Evolutionary conservation across 2,888 invertebrate genomes (phyloP).

Genomic region (Kuschelorhynchus macadamiae): DNA sequence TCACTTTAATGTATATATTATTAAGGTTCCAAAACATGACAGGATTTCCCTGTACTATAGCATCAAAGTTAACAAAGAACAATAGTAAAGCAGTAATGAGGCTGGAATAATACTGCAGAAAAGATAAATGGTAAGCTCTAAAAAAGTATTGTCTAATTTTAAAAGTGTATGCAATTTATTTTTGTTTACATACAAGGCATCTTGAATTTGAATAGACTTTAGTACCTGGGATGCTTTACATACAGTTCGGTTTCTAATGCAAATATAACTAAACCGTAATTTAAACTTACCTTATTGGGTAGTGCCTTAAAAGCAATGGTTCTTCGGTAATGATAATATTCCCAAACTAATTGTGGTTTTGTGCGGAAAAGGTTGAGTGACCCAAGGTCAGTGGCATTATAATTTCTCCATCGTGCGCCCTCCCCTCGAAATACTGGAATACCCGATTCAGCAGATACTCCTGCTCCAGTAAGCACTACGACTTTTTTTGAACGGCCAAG

Average conservation of each 20-base stretch:
- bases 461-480: conserved; percentile 92
- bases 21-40: too few species aligned
- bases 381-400: conserved; percentile 77
- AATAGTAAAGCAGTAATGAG: too few species aligned
- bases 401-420: conserved; percentile 87
- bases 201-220: too few species aligned
- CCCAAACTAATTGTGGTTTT: conserved; percentile 89
- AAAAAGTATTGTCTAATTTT: not conserved
- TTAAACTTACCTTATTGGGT: conserved; percentile 77
- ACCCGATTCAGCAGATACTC: conserved; percentile 95
- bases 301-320: conserved; percentile 81
- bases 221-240: too few species aligned
- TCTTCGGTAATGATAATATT: conserved; percentile 89
- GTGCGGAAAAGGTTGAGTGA: conserved; percentile 80
- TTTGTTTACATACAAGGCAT: too few species aligned
- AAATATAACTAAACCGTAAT: too few species aligned
- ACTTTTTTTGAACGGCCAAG: conserved; percentile 73
- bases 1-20: not conserved
- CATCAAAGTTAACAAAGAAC: not conserved
- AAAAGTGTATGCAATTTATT: too few species aligned
- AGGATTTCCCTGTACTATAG: too few species aligned
- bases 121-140: too few species aligned
- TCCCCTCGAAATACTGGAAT: conserved; percentile 89
- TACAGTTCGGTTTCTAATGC: too few species aligned
- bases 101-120: too few species aligned